Evolutionary conservation across 1,140 invertebrate genomes (phyloP).

Genomic region (Heliconius hewitsoni): DNA sequence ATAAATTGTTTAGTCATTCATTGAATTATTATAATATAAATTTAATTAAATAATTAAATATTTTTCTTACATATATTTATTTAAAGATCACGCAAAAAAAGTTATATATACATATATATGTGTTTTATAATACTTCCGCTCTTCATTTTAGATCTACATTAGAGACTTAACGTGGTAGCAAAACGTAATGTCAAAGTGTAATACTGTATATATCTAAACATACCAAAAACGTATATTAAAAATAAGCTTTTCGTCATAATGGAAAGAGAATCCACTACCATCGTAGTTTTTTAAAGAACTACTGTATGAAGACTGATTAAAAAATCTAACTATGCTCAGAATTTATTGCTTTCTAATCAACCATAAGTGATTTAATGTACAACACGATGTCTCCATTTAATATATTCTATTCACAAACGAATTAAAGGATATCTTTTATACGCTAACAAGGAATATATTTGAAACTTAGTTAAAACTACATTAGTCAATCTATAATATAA

Average conservation of each 20-base stretch:
- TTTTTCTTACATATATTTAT: not conserved
- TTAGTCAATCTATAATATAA: slow-evolving; percentile 51
- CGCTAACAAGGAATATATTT: slow-evolving; percentile 34
- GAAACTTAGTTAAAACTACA: slow-evolving; percentile 59
- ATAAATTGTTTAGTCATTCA: not conserved
- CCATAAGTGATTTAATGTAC: not conserved
- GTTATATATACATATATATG: too few species aligned
- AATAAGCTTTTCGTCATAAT: too few species aligned
- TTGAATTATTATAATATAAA: not conserved
- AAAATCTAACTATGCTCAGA: not conserved
- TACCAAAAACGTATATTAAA: too few species aligned
- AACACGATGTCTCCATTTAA: not conserved
- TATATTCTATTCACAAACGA: slow-evolving; percentile 4
- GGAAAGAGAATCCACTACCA: too few species aligned
- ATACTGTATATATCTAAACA: too few species aligned
- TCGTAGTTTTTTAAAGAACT: too few species aligned
- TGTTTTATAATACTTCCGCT: too few species aligned
- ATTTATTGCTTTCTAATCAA: not conserved
- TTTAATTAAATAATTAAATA: not conserved
- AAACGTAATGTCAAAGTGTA: too few species aligned
- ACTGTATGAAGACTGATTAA: not conserved
- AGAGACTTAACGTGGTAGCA: too few species aligned
- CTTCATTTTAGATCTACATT: too few species aligned
- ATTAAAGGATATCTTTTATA: slow-evolving; percentile 18
- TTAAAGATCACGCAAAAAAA: too few species aligned